Conservation (phyloP, 2,888 invertebrate species). For the Aproaerema taeniolella region DNA sequence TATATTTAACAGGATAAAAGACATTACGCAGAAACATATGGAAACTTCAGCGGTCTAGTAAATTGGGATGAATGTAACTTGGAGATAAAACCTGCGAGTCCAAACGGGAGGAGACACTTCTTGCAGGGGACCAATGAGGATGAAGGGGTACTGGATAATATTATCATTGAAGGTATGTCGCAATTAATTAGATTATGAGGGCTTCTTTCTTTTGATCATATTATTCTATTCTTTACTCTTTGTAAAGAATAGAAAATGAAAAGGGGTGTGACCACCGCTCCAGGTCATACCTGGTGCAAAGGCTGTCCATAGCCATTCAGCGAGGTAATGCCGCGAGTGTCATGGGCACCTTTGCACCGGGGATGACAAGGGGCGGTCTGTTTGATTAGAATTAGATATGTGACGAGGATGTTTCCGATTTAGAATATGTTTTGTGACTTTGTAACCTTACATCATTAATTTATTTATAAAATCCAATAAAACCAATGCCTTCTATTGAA, state of each 20-base stretch:
- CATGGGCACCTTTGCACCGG: no score
- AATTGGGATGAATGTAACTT: slow-evolving; percentile 36
- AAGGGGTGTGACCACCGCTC: no score
- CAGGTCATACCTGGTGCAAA: neutral
- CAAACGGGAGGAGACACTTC: slow-evolving; percentile 30
- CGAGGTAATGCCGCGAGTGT: neutral
- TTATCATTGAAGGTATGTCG: slow-evolving; percentile 26
- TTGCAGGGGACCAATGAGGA: slow-evolving; percentile 26
- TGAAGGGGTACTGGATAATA: slow-evolving; percentile 35
- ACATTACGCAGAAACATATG: slow-evolving; percentile 24
- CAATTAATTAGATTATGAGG: no score
- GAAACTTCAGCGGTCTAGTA: slow-evolving; percentile 30
- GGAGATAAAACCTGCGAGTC: slow-evolving; percentile 31
- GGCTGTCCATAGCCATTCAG: neutral
- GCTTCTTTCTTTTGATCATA: neutral
- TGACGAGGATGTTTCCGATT: neutral
- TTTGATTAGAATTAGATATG: no score
- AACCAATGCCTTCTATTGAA: no score
- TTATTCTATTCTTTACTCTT: neutral
- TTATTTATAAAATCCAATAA: no score
- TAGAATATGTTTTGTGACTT: no score
- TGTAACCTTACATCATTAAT: no score
- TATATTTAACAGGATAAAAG: slow-evolving; percentile 27
- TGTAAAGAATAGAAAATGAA: neutral
- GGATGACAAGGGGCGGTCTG: no score